Percentiles rank a stretch among this genome's conserved stretches.
phyloP scores from a whole-genome alignment of 2,113 vertebrate species.

The Leptosomus discolor region DNA sequence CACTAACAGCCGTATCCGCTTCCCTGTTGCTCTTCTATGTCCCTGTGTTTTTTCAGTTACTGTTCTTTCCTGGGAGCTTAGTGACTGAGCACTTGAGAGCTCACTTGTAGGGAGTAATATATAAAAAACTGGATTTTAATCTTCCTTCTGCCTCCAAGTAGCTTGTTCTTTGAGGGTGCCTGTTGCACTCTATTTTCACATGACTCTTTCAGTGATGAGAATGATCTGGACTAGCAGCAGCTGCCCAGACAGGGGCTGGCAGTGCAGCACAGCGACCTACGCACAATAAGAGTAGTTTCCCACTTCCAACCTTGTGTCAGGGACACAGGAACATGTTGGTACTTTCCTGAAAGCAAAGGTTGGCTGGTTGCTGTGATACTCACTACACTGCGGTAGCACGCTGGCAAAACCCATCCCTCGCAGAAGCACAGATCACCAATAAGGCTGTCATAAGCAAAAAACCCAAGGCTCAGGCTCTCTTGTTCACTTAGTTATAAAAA shows the following conservation, averaged over 20 bases:
- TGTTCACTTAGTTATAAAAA: not conserved
- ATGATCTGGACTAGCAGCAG: not conserved
- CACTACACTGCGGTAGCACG: not conserved
- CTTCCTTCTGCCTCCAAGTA: not conserved
- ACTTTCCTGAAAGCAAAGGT: not conserved
- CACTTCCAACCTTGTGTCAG: not conserved
- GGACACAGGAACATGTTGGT: not conserved
- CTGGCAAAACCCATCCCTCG: not conserved
- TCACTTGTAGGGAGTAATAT: not conserved
- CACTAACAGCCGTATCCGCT: not conserved
- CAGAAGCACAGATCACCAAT: not conserved
- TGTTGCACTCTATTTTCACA: not conserved
- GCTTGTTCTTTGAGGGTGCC: not conserved
- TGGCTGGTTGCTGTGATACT: not conserved
- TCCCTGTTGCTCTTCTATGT: not conserved
- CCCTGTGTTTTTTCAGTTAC: not conserved
- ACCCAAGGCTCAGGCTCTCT: not conserved
- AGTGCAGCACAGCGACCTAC: not conserved
- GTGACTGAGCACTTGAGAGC: not conserved
- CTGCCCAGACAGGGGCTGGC: not conserved
- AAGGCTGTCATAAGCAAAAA: not conserved
- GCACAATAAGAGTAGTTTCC: not conserved
- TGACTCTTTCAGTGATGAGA: not conserved
- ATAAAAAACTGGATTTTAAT: not conserved
- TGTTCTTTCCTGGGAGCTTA: not conserved